phyloP scores from a whole-genome alignment of 2,113 vertebrate species.

The pig (Sus scrofa) region T2T-Sscrofa CM000813.6:15548001-15548500 shows the following conservation, averaged over 20 bases:
- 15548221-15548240: background rate
- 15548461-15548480: background rate
- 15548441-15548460: background rate
- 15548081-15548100: background rate
- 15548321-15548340: background rate
- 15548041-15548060: background rate
- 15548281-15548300: background rate
- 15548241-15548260: background rate
- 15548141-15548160: background rate
- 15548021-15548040: background rate
- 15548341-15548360: background rate
- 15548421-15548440: background rate
- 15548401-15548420: accelerated
- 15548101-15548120: background rate
- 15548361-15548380: background rate
- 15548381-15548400: background rate
- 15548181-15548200: background rate
- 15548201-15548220: background rate
- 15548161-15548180: background rate
- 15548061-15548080: background rate
- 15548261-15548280: background rate
- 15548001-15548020: background rate
- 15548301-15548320: no score
- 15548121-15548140: background rate
- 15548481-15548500: background rate